phyloP scores from a whole-genome alignment of 2,888 invertebrate species.

The Eristalis arbustorum region DNA sequence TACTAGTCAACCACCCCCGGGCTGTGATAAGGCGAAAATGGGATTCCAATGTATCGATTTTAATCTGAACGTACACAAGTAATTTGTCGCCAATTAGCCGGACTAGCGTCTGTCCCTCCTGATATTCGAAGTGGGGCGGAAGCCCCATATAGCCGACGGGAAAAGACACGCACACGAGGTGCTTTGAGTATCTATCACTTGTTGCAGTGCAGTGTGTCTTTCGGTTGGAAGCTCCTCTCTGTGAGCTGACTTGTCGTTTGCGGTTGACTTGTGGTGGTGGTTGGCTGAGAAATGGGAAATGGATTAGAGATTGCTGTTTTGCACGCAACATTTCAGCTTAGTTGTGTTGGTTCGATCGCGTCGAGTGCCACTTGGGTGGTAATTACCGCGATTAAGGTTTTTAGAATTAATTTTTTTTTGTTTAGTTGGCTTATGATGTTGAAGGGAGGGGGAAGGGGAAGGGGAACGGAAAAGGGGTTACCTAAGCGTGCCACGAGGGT shows the following conservation, averaged over 20 bases:
- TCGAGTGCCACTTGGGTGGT: conserved; percentile 29
- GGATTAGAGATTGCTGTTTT: conserved; percentile 39
- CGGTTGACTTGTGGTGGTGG: background rate
- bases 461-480: background rate
- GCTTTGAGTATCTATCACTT: conserved; percentile 12
- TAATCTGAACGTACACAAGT: conserved; percentile 36
- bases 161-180: conserved; percentile 10
- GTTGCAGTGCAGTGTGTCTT: conserved; percentile 30
- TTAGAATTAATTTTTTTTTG: background rate
- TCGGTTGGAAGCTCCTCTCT: conserved; percentile 6
- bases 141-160: conserved; percentile 46
- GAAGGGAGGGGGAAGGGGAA: background rate
- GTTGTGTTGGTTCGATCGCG: conserved; percentile 19
- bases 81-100: conserved; percentile 48
- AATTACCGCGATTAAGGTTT: conserved; percentile 49
- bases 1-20: background rate
- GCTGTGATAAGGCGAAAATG: background rate
- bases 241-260: conserved; percentile 14
- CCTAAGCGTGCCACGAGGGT: background rate
- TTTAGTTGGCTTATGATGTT: background rate
- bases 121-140: conserved; percentile 20
- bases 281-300: background rate
- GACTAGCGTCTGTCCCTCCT: conserved; percentile 16
- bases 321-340: conserved; percentile 54
- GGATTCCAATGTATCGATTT: conserved; percentile 16